Evolutionary conservation across 2,113 vertebrate genomes (phyloP).

Genomic region (Zonotrichia leucophrys): DNA sequence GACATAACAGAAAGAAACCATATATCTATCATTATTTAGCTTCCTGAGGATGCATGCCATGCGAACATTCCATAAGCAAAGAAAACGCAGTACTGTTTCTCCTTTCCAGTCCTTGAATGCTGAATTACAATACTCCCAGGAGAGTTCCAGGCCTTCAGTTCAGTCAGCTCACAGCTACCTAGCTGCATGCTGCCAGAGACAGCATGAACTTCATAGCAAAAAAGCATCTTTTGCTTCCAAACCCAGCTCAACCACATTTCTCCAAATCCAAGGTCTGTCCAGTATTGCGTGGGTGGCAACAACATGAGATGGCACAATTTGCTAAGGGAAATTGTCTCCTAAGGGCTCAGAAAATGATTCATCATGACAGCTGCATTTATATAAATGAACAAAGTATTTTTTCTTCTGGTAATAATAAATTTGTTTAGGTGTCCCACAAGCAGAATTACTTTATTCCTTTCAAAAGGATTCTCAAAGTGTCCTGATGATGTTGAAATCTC

Average conservation of each 20-base stretch:
- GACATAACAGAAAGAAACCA: neutral
- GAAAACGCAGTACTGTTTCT: neutral
- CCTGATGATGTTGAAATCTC: neutral
- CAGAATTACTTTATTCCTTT: neutral
- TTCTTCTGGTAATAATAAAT: neutral
- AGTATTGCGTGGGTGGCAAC: neutral
- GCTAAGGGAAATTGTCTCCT: neutral
- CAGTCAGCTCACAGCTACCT: neutral
- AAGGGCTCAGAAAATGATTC: neutral
- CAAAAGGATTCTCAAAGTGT: neutral
- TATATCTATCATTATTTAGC: neutral
- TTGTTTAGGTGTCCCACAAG: neutral
- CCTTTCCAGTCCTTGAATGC: rapidly evolving
- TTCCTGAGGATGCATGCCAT: neutral
- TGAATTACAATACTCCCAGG: neutral
- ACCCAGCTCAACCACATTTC: neutral
- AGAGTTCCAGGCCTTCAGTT: neutral
- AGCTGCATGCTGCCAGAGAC: neutral
- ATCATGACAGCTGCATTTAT: neutral
- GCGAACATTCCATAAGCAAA: neutral
- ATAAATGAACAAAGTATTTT: neutral
- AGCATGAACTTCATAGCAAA: neutral
- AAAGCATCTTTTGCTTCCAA: neutral
- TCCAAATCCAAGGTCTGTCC: neutral
- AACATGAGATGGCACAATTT: neutral